Evolutionary conservation across 1,140 invertebrate species (phyloP).

Genomic region (Epicauta chinensis): DNA sequence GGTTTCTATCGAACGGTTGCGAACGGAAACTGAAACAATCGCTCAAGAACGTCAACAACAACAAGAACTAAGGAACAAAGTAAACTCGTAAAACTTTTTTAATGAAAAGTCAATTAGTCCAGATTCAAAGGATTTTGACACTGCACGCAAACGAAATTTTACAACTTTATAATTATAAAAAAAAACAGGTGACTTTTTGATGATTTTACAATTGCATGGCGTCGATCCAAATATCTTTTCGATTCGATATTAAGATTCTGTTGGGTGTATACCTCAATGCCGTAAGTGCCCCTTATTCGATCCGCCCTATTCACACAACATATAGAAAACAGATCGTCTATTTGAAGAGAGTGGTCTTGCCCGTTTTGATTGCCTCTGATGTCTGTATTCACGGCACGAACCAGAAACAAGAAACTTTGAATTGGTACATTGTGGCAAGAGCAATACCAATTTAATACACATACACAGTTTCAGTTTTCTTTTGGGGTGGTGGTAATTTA

Average conservation of each 20-base stretch:
- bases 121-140: constrained; percentile 6
- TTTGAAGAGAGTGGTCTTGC: background rate
- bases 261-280: too few relatives aligned
- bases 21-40: too few relatives aligned
- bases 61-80: background rate
- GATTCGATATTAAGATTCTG: too few relatives aligned
- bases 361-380: background rate
- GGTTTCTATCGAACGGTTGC: too few relatives aligned
- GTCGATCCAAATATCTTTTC: constrained; percentile 17
- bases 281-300: too few relatives aligned
- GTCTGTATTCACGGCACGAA: background rate
- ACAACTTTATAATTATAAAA: constrained; percentile 17
- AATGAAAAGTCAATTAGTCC: constrained; percentile 9
- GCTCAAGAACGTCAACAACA: too few relatives aligned
- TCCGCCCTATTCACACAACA: too few relatives aligned
- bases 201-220: constrained; percentile 19
- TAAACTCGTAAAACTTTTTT: constrained; percentile 7
- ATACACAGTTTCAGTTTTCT: background rate
- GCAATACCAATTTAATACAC: background rate
- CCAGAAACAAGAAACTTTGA: background rate
- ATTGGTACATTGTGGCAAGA: too few relatives aligned
- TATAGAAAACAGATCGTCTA: background rate
- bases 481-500: too few relatives aligned
- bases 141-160: background rate
- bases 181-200: constrained; percentile 1